Evolutionary conservation across 2,888 invertebrate species (phyloP).

Genomic region (Acleris literana): DNA sequence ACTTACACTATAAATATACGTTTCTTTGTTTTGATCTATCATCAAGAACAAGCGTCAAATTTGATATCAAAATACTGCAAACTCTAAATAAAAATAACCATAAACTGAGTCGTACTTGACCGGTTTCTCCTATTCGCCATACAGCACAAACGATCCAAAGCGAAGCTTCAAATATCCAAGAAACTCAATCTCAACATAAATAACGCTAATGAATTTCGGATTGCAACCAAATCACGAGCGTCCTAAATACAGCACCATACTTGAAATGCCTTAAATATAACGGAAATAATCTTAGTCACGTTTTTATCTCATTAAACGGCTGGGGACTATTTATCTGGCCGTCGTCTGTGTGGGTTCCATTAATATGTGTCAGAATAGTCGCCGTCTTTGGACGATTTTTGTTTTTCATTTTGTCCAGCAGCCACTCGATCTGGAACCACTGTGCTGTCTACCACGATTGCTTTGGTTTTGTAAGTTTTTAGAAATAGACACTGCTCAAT

Average conservation of each 20-base stretch:
- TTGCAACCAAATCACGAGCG: constrained; percentile 28
- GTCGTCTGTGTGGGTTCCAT: constrained; percentile 63
- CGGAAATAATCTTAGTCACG: constrained; percentile 62
- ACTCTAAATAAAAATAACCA: too few relatives aligned
- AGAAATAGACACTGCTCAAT: constrained; percentile 6
- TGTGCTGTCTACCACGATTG: constrained; percentile 41
- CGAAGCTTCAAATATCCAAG: background rate
- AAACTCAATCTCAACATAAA: constrained; percentile 20
- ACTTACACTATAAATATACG: too few relatives aligned
- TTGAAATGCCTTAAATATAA: constrained; percentile 59
- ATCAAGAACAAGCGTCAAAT: too few relatives aligned
- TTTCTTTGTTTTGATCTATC: too few relatives aligned
- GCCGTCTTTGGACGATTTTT: constrained; percentile 46
- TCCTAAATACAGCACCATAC: constrained; percentile 41
- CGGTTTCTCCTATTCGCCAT: background rate
- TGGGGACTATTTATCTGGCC: constrained; percentile 69
- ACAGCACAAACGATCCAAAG: background rate
- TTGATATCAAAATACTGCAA: too few relatives aligned
- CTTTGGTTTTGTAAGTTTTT: constrained; percentile 12
- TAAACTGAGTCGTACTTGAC: too few relatives aligned
- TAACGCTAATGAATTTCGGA: constrained; percentile 22
- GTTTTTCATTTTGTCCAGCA: constrained; percentile 55
- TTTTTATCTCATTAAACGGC: constrained; percentile 77
- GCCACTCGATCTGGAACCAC: constrained; percentile 55
- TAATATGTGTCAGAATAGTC: constrained; percentile 71